A percentile compares a stretch with the other conserved stretches of the same genome.
phyloP scores from a whole-genome alignment of 2,113 vertebrate species.

The Fulmarus glacialis region DNA sequence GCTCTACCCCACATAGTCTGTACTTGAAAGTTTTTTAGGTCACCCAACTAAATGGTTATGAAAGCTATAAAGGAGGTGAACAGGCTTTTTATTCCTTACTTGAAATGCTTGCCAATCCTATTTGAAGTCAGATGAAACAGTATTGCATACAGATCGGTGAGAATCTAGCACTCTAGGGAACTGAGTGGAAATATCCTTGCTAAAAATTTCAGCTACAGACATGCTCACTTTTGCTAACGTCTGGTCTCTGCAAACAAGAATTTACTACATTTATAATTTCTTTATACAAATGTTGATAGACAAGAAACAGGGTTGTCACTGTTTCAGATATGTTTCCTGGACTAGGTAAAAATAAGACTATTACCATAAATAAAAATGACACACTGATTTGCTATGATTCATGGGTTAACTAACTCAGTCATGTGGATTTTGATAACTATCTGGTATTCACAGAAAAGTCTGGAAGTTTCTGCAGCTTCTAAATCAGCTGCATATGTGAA shows the following conservation, averaged over 20 bases:
- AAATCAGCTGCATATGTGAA: neutral
- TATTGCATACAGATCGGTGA: neutral
- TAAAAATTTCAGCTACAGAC: neutral
- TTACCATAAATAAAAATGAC: neutral
- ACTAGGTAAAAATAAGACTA: neutral
- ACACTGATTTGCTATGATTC: neutral
- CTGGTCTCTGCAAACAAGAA: neutral
- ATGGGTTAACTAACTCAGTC: neutral
- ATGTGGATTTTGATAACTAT: neutral
- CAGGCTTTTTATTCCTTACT: constrained; percentile 7
- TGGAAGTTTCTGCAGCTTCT: neutral
- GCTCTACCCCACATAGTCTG: neutral
- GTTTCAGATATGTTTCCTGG: neutral
- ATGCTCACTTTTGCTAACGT: neutral
- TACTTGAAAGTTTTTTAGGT: neutral
- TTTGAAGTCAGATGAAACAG: constrained; percentile 1
- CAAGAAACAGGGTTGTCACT: neutral
- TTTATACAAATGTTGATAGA: neutral
- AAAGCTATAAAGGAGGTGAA: constrained; percentile 11
- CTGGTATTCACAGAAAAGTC: neutral
- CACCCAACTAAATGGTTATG: neutral
- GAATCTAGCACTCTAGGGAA: neutral
- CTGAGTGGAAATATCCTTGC: neutral
- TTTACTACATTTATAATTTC: neutral
- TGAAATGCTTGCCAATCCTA: neutral